These are phyloP conservation scores for Melolontha melolontha DNA, from an alignment of 2,888 invertebrate genomes.

Conservation along the genomic window DNA sequence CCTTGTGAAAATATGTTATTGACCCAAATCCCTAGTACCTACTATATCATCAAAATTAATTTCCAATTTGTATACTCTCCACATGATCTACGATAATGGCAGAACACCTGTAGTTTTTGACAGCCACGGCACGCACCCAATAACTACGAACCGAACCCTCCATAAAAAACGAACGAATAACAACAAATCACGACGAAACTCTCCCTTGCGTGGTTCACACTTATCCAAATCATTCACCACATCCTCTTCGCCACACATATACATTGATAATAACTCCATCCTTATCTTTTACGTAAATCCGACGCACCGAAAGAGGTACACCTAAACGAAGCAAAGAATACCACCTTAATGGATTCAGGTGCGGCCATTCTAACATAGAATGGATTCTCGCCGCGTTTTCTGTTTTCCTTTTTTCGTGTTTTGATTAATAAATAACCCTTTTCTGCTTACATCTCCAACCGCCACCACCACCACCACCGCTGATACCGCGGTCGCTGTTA, in stretches of 20 bases:
- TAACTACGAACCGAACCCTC: conserved; percentile 18
- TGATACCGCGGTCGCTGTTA: too few relatives aligned
- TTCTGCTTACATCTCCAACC: not conserved
- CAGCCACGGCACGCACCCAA: conserved; percentile 51
- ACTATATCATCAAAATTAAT: too few relatives aligned
- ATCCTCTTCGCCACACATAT: not conserved
- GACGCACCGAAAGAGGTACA: not conserved
- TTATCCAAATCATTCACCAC: too few relatives aligned
- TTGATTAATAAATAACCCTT: conserved; percentile 27
- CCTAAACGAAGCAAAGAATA: conserved; percentile 2
- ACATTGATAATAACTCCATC: not conserved
- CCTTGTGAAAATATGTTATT: too few relatives aligned
- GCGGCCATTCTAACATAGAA: not conserved
- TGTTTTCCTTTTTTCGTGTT: conserved; percentile 9
- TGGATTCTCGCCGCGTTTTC: conserved; percentile 3
- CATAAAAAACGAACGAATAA: not conserved
- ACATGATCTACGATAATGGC: too few relatives aligned
- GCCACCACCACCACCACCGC: not conserved
- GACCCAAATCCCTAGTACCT: too few relatives aligned
- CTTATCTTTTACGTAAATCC: not conserved
- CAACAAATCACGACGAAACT: conserved; percentile 10
- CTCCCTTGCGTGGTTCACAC: not conserved
- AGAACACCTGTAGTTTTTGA: too few relatives aligned
- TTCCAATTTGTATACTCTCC: too few relatives aligned
- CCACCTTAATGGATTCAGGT: conserved; percentile 11